Evolutionary conservation across 2,797 vertebrate species (phyloP).

Genomic region (Echeneis naucrates): DNA sequence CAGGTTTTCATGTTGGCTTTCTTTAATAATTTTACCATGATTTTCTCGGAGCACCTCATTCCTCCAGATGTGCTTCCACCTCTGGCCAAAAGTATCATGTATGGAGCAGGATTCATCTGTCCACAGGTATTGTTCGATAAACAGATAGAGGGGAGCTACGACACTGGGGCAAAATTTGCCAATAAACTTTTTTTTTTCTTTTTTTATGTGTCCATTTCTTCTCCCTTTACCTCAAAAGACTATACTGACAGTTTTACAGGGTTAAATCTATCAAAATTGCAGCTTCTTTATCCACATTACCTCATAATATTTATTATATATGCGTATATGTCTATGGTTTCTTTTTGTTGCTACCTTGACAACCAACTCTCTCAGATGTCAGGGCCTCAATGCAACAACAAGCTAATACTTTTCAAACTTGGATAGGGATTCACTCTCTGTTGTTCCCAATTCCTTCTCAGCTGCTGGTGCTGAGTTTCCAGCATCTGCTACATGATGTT

Average conservation of each 20-base stretch:
- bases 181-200: neutral
- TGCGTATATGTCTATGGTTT: neutral
- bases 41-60: slow-evolving; percentile 91
- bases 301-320: neutral
- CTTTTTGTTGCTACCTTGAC: neutral
- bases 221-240: neutral
- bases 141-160: neutral
- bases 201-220: neutral
- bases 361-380: neutral
- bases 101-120: slow-evolving; percentile 92
- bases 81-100: slow-evolving; percentile 89
- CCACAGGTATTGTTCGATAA: slow-evolving; percentile 86
- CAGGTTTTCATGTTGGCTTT: slow-evolving; percentile 92
- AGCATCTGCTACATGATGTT: slow-evolving; percentile 81
- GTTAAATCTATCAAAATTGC: neutral
- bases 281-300: neutral
- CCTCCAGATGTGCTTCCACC: slow-evolving; percentile 86
- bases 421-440: neutral
- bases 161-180: neutral
- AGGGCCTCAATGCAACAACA: neutral
- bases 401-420: slow-evolving; percentile 12
- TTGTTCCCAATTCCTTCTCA: slow-evolving; percentile 57
- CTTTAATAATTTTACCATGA: slow-evolving; percentile 94
- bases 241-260: neutral
- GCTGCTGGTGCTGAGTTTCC: slow-evolving; percentile 89